Evolutionary conservation across 35 echinoderm and acorn worm species (phyloP), one percentile per base, ranked within the genome.

Genomic region (Lytechinus pictus): DNA sequence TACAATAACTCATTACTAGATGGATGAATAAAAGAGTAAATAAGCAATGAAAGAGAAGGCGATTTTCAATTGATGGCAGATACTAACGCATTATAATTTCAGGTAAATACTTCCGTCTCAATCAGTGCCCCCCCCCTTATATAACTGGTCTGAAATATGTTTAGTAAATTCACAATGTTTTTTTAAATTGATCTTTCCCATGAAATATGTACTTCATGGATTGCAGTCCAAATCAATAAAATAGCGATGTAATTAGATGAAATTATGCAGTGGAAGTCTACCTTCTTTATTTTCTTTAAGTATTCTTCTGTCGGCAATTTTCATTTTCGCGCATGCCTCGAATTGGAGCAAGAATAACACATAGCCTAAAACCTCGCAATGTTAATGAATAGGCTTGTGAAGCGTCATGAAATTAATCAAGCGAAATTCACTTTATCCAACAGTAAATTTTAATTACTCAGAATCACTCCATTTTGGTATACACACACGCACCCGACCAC

Each of bases 381-480:
- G n/a, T 79, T n/a, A 16, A 79, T 79, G 66, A 79, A 79, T 79
- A 24, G 66, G 66, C n/a, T 79, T n/a, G 66, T 79, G 66, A 79
- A 79, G 16, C 66, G 66, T 79, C n/a, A 79, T 79, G 66, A 24
- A 79, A 79, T 16, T 79, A 16, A 79, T 79, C 19, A 79, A 79
- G 66, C n/a, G 66, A 79, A 79, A 79, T 79, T 79, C 66, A 79
- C 21, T 79, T 79, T 79, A 79, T 79, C 66, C 19, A 79, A 79
- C 19, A 24, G 21, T 79, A 24, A 6, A 79, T 24, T 19, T 79
- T 14, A 79, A 79, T 79, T 14, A 79, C 66, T 79, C 66, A 79
- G 66, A 79, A 79, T 24, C 19, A 16, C n/a, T 16, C 19, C 66
- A 16, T 24, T 21, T 24, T 16, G 66, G 24, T 79, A 24, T 24